These are phyloP conservation scores for Tinea trinotella DNA, from an alignment of 2,888 invertebrate genomes.

Conservation along the genomic window DNA sequence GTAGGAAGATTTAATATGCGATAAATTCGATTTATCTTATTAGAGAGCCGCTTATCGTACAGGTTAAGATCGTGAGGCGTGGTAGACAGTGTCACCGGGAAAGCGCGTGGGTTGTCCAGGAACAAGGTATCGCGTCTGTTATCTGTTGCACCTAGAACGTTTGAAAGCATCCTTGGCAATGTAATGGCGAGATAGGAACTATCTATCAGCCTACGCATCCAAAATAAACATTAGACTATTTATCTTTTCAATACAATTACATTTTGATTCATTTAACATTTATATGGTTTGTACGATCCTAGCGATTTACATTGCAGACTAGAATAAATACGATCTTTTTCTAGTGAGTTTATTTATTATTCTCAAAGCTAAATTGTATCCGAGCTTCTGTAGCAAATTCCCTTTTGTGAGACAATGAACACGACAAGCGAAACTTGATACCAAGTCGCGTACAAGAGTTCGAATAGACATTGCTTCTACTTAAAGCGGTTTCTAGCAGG, in stretches of 20 bases:
- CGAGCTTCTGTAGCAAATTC: slow-evolving; percentile 1
- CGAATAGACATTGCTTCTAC: background rate
- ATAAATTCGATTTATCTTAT: slow-evolving; percentile 53
- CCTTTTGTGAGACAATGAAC: slow-evolving; percentile 14
- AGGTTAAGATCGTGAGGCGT: slow-evolving; percentile 21
- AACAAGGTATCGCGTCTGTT: slow-evolving; percentile 22
- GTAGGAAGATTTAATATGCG: slow-evolving; percentile 40
- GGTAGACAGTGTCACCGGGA: slow-evolving; percentile 19
- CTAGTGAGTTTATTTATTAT: background rate
- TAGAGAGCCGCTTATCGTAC: slow-evolving; percentile 35
- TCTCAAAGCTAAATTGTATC: background rate
- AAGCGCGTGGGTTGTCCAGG: slow-evolving; percentile 14
- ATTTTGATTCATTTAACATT: too few relatives aligned
- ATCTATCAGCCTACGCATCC: slow-evolving; percentile 31
- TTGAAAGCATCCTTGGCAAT: slow-evolving; percentile 17
- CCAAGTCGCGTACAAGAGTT: background rate
- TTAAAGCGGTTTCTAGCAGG: background rate
- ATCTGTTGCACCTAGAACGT: slow-evolving; percentile 22
- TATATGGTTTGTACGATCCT: too few relatives aligned
- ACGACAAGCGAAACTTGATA: slow-evolving; percentile 11
- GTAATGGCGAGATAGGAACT: slow-evolving; percentile 9
- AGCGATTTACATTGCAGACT: too few relatives aligned
- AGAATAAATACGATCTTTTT: too few relatives aligned
- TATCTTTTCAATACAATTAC: background rate
- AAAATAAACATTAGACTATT: background rate